A percentile compares a stretch with the other conserved stretches of the same genome.
Conservation (phyloP, 2,113 vertebrate genomes). For the Coptodon rendalli region DNA sequence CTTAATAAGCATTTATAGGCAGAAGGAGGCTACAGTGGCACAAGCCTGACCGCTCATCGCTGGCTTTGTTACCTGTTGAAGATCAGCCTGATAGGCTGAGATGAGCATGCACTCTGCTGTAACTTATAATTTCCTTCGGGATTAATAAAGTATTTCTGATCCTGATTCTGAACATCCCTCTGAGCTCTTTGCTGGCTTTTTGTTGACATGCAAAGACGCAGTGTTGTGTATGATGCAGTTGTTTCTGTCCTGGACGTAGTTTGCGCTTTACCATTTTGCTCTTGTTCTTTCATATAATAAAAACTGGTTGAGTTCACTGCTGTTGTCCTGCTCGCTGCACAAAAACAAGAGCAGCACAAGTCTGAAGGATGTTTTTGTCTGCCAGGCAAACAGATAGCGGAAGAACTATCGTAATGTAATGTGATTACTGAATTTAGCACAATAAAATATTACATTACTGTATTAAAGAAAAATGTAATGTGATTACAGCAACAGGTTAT, state of each 20-base stretch:
- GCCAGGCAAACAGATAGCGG: background rate
- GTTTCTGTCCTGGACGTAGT: background rate
- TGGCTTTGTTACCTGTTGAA: background rate
- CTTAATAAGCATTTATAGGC: background rate
- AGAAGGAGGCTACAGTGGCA: background rate
- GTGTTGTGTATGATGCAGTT: background rate
- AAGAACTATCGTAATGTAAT: fast-evolving
- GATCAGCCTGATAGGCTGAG: background rate
- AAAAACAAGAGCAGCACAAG: background rate
- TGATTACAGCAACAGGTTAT: background rate
- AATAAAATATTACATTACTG: background rate
- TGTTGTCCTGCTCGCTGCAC: background rate
- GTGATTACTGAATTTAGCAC: background rate
- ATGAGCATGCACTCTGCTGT: background rate
- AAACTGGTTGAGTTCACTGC: background rate
- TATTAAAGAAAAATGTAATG: background rate
- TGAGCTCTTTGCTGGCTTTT: background rate
- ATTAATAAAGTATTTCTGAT: background rate
- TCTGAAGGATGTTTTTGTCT: background rate
- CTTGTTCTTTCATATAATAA: fast-evolving
- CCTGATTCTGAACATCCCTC: background rate
- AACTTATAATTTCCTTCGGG: background rate
- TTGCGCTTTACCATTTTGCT: background rate
- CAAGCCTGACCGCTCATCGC: background rate
- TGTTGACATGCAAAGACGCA: background rate